Conservation (phyloP, 2,888 invertebrate species). For the Pristionchus arcanus region DNA sequence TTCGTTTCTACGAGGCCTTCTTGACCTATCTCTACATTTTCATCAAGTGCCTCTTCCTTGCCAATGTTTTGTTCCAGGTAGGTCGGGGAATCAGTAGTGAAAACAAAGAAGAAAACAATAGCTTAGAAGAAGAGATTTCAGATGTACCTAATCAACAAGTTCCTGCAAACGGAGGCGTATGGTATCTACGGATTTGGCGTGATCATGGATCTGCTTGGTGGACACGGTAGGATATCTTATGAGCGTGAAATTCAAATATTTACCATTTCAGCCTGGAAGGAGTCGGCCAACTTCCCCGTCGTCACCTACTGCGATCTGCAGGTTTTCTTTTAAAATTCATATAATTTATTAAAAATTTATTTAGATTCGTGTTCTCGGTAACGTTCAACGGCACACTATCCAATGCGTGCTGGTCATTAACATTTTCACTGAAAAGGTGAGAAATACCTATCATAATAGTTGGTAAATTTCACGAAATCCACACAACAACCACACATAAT, state of each 20-base stretch:
- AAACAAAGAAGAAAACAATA: neutral
- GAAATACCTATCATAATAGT: neutral
- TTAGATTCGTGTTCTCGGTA: conserved; percentile 73
- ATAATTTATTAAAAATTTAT: neutral
- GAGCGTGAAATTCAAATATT: no score
- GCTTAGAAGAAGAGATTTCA: neutral
- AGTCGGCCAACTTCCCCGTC: conserved; percentile 78
- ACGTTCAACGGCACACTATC: conserved; percentile 79
- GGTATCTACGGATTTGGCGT: conserved; percentile 78
- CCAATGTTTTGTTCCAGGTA: neutral
- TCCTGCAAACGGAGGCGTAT: conserved; percentile 76
- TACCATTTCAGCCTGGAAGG: conserved; percentile 72
- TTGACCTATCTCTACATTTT: conserved; percentile 76
- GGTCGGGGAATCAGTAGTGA: neutral
- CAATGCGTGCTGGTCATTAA: conserved; percentile 79
- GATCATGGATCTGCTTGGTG: conserved; percentile 72
- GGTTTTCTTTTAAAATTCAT: neutral
- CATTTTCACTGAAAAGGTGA: conserved; percentile 78
- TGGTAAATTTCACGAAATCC: no score
- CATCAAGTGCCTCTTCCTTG: conserved; percentile 70
- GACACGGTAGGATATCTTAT: conserved; percentile 60
- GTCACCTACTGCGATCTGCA: conserved; percentile 78
- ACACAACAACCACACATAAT: neutral
- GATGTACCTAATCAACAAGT: conserved; percentile 77
- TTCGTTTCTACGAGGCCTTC: conserved; percentile 78